Base-by-base conservation (phyloP, 2,797 vertebrate species). In the Enteromius thamalakanensis region DNA sequence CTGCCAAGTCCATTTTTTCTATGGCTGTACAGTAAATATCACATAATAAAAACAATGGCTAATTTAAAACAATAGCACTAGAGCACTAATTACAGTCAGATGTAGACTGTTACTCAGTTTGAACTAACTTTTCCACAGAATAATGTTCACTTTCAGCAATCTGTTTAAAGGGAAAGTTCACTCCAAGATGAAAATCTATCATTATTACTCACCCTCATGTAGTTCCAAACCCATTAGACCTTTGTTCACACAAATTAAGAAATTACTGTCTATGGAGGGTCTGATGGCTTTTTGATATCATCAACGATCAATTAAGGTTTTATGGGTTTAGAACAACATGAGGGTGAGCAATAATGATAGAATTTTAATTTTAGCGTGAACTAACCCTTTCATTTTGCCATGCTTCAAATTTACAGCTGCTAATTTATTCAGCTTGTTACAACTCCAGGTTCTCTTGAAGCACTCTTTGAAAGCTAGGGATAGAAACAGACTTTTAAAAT, bases 401-500 rank as follows among this genome's bases (percentile, higher is more conserved):
- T 55, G 29, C 14, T 55, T 69, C 10, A 65, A n/a, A 32, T n/a
- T 26, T 14, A 51, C 6, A 10, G 15, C 15, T 29, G 49, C 37
- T 51, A 1, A 65, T 37, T 68, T 40, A 17, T 12, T 45, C 55
- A 19, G 3, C 55, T 62, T 45, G 53, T 26, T 26, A 6, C 17
- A 58, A 42, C 40, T 71, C 47, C 6, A 62, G 37, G 7, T 17
- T 60, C 47, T 47, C 55, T 45, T 64, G n/a, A 60, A 60, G 42
- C 64, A 51, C 47, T 68, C 51, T 79, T 51, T 53, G 3, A 65
- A 78, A 32, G 47, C 29, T 32, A 64, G 14, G 26, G 23, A 49
- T 53, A 12, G 23, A 11, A 80, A 58, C 45, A 80, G 45, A 80
- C 37, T 12, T 26, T 65, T 2, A 68, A 74, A 64, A 47, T 69